Evolutionary conservation across 2,797 vertebrate genomes (phyloP).

Genomic region (Ctenopoma multispine): DNA sequence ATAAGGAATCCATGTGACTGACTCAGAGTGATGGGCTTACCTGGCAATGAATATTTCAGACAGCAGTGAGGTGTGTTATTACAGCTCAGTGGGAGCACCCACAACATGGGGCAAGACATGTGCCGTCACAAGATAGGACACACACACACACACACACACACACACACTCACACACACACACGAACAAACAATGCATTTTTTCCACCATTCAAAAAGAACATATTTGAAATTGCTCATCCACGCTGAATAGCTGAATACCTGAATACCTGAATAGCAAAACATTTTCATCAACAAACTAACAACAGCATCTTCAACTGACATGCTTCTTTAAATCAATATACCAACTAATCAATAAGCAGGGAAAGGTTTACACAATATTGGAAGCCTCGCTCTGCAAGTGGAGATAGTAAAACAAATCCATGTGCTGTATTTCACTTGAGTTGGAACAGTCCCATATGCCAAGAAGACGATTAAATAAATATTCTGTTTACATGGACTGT

Average conservation of each 20-base stretch:
- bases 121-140: constrained; percentile 71
- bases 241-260: constrained; percentile 54
- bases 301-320: constrained; percentile 65
- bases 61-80: constrained; percentile 82
- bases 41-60: constrained; percentile 85
- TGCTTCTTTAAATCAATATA: constrained; percentile 58
- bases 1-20: constrained; percentile 79
- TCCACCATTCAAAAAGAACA: constrained; percentile 47
- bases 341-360: constrained; percentile 65
- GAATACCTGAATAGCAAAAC: constrained; percentile 59
- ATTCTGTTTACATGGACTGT: constrained; percentile 74
- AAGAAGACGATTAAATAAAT: constrained; percentile 74
- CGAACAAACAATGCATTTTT: constrained; percentile 30
- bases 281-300: constrained; percentile 71
- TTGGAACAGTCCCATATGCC: constrained; percentile 59
- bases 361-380: constrained; percentile 58
- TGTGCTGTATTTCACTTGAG: constrained; percentile 55
- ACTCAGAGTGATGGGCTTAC: constrained; percentile 77
- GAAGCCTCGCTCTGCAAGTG: constrained; percentile 31
- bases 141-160: constrained; percentile 27
- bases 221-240: constrained; percentile 62
- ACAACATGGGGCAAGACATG: constrained; percentile 76
- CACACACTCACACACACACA: constrained; percentile 20
- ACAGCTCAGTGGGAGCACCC: constrained; percentile 77
- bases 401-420: constrained; percentile 62